A percentile compares a stretch with the other conserved stretches of the same genome.
Evolutionary conservation across 2,797 vertebrate species (phyloP).

Genomic region (Poecilia gillii): DNA sequence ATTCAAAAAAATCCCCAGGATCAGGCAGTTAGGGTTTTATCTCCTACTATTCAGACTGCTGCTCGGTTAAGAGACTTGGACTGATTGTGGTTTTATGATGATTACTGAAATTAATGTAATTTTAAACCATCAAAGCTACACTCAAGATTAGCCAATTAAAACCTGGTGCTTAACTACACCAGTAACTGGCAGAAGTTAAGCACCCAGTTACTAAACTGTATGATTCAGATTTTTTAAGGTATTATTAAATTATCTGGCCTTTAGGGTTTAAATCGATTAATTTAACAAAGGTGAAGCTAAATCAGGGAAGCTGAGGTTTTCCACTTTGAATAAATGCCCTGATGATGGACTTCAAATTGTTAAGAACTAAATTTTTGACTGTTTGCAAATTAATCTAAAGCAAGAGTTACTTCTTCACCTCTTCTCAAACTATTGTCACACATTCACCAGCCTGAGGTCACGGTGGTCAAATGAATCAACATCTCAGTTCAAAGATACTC

Average conservation of each 20-base stretch:
- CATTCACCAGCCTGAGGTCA: not conserved
- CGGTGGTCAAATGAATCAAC: not conserved
- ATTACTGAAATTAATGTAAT: conserved; percentile 12
- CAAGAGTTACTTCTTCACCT: not conserved
- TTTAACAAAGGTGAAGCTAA: not conserved
- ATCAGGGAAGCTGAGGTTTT: not conserved
- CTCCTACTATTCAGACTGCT: conserved; percentile 7
- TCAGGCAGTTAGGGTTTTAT: not conserved
- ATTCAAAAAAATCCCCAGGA: too few species aligned
- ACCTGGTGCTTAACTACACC: not conserved
- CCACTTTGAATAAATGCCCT: not conserved
- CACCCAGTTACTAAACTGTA: not conserved
- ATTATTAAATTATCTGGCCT: not conserved
- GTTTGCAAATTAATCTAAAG: not conserved
- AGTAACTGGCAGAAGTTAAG: not conserved
- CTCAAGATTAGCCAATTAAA: not conserved
- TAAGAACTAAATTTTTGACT: not conserved
- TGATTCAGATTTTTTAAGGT: not conserved
- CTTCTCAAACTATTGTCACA: not conserved
- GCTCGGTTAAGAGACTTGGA: conserved; percentile 12
- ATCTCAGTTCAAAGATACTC: not conserved
- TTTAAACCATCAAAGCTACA: not conserved
- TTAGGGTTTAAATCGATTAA: not conserved
- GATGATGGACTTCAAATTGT: not conserved
- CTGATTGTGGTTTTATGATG: not conserved